Conservation (phyloP, 2,888 invertebrate genomes). For the Trichogramma evanescens region DNA sequence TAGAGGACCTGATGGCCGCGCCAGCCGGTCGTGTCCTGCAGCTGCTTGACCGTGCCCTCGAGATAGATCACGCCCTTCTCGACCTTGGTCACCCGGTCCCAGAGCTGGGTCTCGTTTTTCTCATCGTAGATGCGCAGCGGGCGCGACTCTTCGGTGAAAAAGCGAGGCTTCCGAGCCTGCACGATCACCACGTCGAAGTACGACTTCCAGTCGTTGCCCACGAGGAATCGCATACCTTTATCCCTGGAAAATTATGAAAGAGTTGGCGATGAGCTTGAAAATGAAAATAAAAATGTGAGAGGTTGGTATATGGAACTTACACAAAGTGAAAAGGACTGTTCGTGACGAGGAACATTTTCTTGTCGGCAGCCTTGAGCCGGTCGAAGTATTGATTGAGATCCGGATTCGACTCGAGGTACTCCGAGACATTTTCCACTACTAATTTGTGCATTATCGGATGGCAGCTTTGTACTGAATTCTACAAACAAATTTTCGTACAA, state of each 20-base stretch:
- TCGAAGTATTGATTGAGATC: constrained; percentile 69
- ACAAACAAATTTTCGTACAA: constrained; percentile 14
- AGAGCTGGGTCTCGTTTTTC: constrained; percentile 71
- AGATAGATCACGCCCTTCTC: constrained; percentile 87
- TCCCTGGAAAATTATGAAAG: constrained; percentile 55
- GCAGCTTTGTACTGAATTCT: constrained; percentile 82
- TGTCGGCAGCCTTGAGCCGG: constrained; percentile 64
- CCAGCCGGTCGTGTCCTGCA: constrained; percentile 91
- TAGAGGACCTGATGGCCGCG: constrained; percentile 86
- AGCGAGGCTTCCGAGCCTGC: constrained; percentile 90
- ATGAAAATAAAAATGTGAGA: neutral
- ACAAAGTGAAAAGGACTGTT: constrained; percentile 95
- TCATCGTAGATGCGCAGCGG: constrained; percentile 86
- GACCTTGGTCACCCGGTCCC: constrained; percentile 82
- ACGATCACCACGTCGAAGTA: constrained; percentile 92
- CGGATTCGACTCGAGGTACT: constrained; percentile 72
- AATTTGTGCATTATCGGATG: constrained; percentile 85
- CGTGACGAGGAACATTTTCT: constrained; percentile 90
- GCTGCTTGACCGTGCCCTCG: constrained; percentile 90
- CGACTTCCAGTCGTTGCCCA: constrained; percentile 82
- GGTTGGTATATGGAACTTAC: constrained; percentile 53
- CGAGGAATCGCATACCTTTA: constrained; percentile 82
- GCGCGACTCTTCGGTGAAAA: constrained; percentile 87
- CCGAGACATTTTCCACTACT: constrained; percentile 73
- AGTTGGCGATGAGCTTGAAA: no score